Conservation (phyloP, 1,140 invertebrate species). For the Helicoverpa armigera region DNA sequence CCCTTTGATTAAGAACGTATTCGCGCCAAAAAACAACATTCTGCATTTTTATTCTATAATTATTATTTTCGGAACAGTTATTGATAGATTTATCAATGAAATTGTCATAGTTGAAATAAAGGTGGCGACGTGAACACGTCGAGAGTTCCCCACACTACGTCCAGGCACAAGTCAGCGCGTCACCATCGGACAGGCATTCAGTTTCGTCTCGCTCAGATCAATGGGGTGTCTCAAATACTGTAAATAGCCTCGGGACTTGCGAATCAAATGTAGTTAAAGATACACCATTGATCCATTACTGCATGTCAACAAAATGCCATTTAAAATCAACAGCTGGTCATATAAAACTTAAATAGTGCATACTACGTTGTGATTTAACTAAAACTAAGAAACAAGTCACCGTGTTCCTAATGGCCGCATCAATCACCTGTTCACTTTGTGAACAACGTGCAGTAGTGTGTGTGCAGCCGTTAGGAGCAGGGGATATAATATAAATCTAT, state of each 20-base stretch:
- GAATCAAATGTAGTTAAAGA: conserved; percentile 48
- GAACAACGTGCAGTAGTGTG: conserved; percentile 49
- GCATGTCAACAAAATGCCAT: conserved; percentile 49
- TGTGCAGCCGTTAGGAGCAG: conserved; percentile 53
- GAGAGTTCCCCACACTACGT: conserved; percentile 34
- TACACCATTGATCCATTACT: conserved; percentile 50
- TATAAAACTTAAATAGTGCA: conserved; percentile 80
- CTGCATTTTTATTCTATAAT: conserved; percentile 75
- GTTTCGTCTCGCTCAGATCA: conserved; percentile 48
- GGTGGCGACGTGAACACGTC: conserved; percentile 52
- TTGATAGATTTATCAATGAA: conserved; percentile 70
- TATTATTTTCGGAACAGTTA: conserved; percentile 69
- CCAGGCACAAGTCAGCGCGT: conserved; percentile 44
- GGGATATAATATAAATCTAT: conserved; percentile 41
- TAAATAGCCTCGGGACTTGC: conserved; percentile 65
- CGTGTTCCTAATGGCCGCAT: conserved; percentile 60
- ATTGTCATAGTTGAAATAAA: conserved; percentile 63
- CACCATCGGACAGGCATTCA: conserved; percentile 11
- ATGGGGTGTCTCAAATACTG: conserved; percentile 58
- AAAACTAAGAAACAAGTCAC: conserved; percentile 67
- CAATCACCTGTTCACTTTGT: conserved; percentile 67
- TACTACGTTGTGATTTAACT: conserved; percentile 73
- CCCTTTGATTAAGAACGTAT: conserved; percentile 50
- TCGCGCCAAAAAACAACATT: conserved; percentile 68
- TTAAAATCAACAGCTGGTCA: conserved; percentile 66